A percentile compares a stretch with the other conserved stretches of the same genome.
phyloP scores from a whole-genome alignment of 2,888 invertebrate genomes.

The Diploptera punctata region DNA sequence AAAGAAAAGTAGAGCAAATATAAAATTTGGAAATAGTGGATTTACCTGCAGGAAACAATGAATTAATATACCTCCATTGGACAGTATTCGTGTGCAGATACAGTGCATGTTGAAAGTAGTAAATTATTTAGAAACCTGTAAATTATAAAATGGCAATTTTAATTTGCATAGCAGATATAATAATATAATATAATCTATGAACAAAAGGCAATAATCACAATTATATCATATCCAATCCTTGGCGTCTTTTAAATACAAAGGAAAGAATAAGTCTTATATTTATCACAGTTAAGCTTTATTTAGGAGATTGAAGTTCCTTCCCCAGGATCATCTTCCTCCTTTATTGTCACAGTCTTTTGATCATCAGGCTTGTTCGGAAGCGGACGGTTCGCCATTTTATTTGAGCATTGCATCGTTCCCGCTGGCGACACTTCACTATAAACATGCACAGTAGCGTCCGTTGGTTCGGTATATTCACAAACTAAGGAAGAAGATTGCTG shows the following conservation, averaged over 20 bases:
- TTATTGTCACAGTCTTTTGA: neutral
- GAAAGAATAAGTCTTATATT: conserved; percentile 39
- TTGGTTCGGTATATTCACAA: conserved; percentile 63
- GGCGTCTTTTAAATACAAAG: conserved; percentile 29
- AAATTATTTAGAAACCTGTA: too few relatives aligned
- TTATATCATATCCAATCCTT: conserved; percentile 23
- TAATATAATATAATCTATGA: conserved; percentile 22
- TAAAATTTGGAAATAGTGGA: too few relatives aligned
- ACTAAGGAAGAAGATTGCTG: conserved; percentile 48
- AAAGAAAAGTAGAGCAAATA: too few relatives aligned
- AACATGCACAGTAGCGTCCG: conserved; percentile 59
- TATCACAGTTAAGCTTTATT: conserved; percentile 37
- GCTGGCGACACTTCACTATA: conserved; percentile 61
- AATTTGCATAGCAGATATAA: conserved; percentile 20
- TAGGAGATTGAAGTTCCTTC: conserved; percentile 33
- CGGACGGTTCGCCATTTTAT: conserved; percentile 71
- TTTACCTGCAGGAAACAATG: too few relatives aligned
- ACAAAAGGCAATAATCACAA: conserved; percentile 30
- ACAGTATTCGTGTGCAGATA: too few relatives aligned
- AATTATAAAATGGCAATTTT: conserved; percentile 32
- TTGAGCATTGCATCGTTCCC: conserved; percentile 59
- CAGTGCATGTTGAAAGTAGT: too few relatives aligned
- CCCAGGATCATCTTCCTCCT: conserved; percentile 29
- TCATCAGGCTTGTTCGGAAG: conserved; percentile 71
- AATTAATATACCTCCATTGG: too few relatives aligned